Conservation (phyloP, 2,888 invertebrate genomes). For the Nemotelus nigrinus region DNA sequence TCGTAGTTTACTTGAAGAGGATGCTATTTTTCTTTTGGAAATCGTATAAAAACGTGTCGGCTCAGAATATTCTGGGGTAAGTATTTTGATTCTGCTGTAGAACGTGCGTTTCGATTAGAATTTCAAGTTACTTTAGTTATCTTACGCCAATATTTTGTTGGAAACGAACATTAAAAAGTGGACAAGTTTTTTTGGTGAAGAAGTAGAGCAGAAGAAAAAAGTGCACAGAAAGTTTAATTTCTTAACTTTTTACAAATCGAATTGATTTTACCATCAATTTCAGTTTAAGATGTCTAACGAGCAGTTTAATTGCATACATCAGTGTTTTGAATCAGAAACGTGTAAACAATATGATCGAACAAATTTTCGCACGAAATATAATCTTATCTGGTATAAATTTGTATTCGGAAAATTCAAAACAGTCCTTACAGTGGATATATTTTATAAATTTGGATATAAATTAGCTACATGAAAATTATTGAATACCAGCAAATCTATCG, state of each 20-base stretch:
- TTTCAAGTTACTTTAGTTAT: neutral
- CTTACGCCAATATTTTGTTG: neutral
- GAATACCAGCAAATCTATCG: conserved; percentile 15
- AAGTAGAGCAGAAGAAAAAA: neutral
- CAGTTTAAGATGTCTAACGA: neutral
- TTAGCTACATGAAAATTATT: conserved; percentile 31
- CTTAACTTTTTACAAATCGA: neutral
- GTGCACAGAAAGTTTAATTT: neutral
- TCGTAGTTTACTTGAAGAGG: no score
- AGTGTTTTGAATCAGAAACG: neutral
- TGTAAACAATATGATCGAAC: neutral
- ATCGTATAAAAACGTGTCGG: conserved; percentile 31
- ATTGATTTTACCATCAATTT: conserved; percentile 4
- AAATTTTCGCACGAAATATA: neutral
- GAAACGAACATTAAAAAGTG: neutral
- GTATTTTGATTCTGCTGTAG: neutral
- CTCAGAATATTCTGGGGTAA: conserved; percentile 3
- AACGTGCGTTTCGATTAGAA: conserved; percentile 19
- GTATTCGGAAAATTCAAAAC: no score
- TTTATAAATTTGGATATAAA: neutral
- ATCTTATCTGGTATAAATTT: no score
- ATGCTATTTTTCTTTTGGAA: conserved; percentile 1
- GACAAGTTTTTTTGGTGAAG: neutral
- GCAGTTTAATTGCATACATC: neutral
- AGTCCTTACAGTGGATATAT: neutral